These are phyloP conservation scores for Bombylius discolor DNA, from an alignment of 2,888 invertebrate species.

Conservation along the genomic window DNA sequence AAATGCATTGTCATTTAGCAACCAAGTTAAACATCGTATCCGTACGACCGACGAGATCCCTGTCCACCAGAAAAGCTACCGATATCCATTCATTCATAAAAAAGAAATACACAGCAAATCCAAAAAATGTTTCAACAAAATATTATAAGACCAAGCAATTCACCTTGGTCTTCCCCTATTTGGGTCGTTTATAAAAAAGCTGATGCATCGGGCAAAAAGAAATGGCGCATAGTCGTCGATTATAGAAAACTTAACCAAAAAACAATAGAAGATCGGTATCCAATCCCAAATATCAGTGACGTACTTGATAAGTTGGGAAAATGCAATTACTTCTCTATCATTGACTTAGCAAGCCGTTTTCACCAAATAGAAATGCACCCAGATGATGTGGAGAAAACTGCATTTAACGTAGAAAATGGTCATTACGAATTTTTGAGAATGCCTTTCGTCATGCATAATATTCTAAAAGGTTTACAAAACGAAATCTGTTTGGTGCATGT, in stretches of 20 bases:
- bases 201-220: constrained; percentile 9
- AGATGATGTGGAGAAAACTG: constrained; percentile 12
- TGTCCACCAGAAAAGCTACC: no score
- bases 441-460: constrained; percentile 10
- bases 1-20: no score
- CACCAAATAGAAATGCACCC: constrained; percentile 11
- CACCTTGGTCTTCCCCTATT: no score
- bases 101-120: no score
- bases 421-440: constrained; percentile 8
- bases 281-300: constrained; percentile 14
- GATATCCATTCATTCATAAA: no score
- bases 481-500: constrained; percentile 10
- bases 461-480: constrained; percentile 2
- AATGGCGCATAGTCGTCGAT: constrained; percentile 15
- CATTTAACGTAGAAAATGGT: constrained; percentile 1
- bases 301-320: constrained; percentile 13
- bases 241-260: constrained; percentile 13
- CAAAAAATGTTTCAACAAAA: no score
- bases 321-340: constrained; percentile 10
- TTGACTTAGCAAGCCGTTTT: constrained; percentile 13
- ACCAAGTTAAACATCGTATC: no score
- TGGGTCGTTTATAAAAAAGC: no score
- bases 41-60: no score
- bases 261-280: constrained; percentile 16
- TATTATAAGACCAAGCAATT: no score